Base-by-base conservation (phyloP, 2,113 vertebrate species). In the Triplophysa tibetana region DNA sequence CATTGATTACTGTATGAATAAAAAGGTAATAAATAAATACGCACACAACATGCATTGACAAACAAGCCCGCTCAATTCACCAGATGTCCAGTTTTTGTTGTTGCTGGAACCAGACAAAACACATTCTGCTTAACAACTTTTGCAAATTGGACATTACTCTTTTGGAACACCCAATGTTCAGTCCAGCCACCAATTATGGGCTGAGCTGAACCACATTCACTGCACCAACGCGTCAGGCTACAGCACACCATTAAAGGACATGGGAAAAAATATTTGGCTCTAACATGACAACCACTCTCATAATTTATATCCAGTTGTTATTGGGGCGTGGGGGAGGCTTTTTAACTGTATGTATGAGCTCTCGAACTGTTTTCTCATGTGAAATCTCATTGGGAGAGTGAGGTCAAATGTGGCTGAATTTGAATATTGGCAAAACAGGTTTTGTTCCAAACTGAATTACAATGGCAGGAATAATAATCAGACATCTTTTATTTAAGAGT, bases 251-350 rank as follows among this genome's bases (percentile, higher is more conserved):
- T 91, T 93, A 91, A 90, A 92, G 87, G 87, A 93, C 89, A 91
- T 92, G 89, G 88, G 90, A 90, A 92, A 87, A 86, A 90, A 89
- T 82, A 88, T 88, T 82, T 92, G 92, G 91, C 90, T 90, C 84
- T 86, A 84, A 88, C 54, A 61, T 78, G 26, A 86, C 45, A 88
- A 90, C 88, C 86, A 83, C 86, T 86, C 81, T 89, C 80, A 85
- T 88, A 88, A 92, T 90, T 91, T 89, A 88, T 87, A 89, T 88
- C 72, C 86, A 89, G 88, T 89, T 90, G 82, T 84, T 89, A 87
- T 86, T 86, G 81, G 81, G 70, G 60, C 75, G 63, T 43, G 69
- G 54, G 41, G 52, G 41, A 69, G 56, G 58, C 41, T 63, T 81
- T 89, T 89, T 82, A 86, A 86, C 19, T 82, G 74, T 74, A 84